phyloP scores from a whole-genome alignment of 2,797 vertebrate genomes.

The Channa striata region DNA sequence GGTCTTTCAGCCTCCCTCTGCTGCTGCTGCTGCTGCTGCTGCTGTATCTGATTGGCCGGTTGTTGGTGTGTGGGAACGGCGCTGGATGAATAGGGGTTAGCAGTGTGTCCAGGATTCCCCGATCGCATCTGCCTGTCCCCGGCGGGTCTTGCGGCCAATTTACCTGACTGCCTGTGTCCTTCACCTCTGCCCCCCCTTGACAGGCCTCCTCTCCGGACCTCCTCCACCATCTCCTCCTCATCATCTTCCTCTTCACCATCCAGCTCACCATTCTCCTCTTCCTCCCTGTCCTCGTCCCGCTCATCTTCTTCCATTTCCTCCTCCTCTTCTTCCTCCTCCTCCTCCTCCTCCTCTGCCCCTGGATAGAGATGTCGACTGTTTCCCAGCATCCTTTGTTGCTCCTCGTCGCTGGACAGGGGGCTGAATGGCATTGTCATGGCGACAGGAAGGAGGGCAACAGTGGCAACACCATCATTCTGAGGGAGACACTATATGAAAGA shows the following conservation, averaged over 20 bases:
- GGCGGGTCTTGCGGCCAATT: constrained; percentile 62
- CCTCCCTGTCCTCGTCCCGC: constrained; percentile 76
- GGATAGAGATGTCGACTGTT: constrained; percentile 90
- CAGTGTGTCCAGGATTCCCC: constrained; percentile 80
- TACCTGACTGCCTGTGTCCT: constrained; percentile 78
- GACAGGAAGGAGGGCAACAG: constrained; percentile 77
- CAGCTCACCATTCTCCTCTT: constrained; percentile 80
- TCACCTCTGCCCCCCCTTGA: constrained; percentile 72
- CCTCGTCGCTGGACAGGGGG: constrained; percentile 94
- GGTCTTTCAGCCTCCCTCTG: constrained; percentile 84
- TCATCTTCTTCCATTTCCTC: constrained; percentile 88
- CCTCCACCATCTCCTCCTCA: constrained; percentile 75
- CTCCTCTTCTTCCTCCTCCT: constrained; percentile 90
- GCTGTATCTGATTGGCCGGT: constrained; percentile 77
- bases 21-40: constrained; percentile 69
- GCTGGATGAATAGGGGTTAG: constrained; percentile 85
- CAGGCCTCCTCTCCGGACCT: constrained; percentile 72
- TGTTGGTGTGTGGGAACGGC: constrained; percentile 80
- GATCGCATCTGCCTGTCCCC: constrained; percentile 75
- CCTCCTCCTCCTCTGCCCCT: constrained; percentile 90
- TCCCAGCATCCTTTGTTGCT: constrained; percentile 90
- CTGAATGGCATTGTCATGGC: constrained; percentile 94
- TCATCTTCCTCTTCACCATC: constrained; percentile 82
- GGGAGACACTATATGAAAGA: constrained; percentile 73
- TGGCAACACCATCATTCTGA: constrained; percentile 87